phyloP scores from a whole-genome alignment of 2,113 vertebrate species.

The Oreochromis spilurus region DNA sequence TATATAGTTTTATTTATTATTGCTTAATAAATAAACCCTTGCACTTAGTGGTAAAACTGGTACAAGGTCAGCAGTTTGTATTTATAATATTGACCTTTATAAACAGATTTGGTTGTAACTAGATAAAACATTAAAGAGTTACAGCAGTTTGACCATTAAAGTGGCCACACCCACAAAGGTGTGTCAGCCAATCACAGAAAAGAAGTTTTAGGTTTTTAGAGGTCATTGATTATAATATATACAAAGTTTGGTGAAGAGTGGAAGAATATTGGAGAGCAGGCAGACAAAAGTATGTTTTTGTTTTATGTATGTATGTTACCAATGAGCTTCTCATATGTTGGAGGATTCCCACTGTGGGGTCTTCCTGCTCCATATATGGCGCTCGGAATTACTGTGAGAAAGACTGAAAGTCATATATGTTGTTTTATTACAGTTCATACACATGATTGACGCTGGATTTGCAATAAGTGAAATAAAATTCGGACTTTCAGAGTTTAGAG shows the following conservation, averaged over 20 bases:
- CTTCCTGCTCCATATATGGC: neutral
- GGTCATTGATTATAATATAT: neutral
- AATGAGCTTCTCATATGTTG: neutral
- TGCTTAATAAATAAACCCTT: too few relatives aligned
- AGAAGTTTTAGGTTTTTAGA: neutral
- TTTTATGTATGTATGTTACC: neutral
- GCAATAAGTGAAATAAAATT: neutral
- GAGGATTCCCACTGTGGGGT: neutral
- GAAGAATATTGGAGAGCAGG: neutral
- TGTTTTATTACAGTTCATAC: neutral
- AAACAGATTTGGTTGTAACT: neutral
- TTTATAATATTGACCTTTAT: neutral
- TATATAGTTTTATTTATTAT: neutral
- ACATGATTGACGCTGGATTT: neutral
- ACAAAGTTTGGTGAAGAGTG: neutral
- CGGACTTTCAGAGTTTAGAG: neutral
- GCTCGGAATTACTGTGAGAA: neutral
- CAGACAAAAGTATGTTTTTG: neutral
- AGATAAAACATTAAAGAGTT: neutral
- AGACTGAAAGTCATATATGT: neutral
- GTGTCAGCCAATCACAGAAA: neutral
- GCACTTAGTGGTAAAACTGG: neutral
- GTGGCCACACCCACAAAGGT: neutral
- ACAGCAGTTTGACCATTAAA: neutral
- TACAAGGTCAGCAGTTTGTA: neutral